Evolutionary conservation across 1,140 invertebrate genomes (phyloP).

Genomic region (Hypothenemus hampei): DNA sequence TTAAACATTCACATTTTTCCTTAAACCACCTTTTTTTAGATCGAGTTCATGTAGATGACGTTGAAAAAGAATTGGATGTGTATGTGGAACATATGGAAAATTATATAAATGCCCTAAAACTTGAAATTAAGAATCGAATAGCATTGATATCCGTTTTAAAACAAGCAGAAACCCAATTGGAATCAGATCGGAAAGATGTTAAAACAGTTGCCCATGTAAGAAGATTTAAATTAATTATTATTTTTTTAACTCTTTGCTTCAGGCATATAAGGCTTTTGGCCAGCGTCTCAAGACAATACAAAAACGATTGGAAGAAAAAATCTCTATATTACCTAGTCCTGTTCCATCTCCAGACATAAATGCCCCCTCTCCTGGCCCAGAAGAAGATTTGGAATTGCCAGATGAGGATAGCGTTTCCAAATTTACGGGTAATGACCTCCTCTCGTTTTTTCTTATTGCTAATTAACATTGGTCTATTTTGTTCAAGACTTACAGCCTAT

Average conservation of each 20-base stretch:
- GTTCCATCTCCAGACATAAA: conserved; percentile 72
- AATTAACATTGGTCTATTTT: not conserved
- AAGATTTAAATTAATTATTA: not conserved
- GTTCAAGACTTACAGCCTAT: conserved; percentile 8
- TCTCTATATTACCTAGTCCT: conserved; percentile 56
- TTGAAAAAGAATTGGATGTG: conserved; percentile 81
- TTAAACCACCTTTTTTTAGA: conserved; percentile 50
- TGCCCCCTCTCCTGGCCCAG: conserved; percentile 79
- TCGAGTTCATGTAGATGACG: conserved; percentile 76
- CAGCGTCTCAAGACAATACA: conserved; percentile 78
- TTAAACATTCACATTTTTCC: not conserved
- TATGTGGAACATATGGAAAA: conserved; percentile 72
- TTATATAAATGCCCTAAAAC: conserved; percentile 72
- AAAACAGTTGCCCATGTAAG: conserved; percentile 89
- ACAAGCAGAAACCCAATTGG: conserved; percentile 80
- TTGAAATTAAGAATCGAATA: conserved; percentile 75
- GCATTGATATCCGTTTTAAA: conserved; percentile 70
- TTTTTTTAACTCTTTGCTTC: too few species aligned
- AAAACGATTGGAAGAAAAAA: conserved; percentile 75
- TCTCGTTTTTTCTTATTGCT: not conserved
- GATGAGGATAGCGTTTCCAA: conserved; percentile 41
- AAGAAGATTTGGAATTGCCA: conserved; percentile 71
- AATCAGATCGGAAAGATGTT: conserved; percentile 83
- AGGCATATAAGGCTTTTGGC: conserved; percentile 92
- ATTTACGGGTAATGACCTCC: not conserved